Conservation (phyloP, 2,797 vertebrate species). For the Anabacerthia variegaticeps region DNA sequence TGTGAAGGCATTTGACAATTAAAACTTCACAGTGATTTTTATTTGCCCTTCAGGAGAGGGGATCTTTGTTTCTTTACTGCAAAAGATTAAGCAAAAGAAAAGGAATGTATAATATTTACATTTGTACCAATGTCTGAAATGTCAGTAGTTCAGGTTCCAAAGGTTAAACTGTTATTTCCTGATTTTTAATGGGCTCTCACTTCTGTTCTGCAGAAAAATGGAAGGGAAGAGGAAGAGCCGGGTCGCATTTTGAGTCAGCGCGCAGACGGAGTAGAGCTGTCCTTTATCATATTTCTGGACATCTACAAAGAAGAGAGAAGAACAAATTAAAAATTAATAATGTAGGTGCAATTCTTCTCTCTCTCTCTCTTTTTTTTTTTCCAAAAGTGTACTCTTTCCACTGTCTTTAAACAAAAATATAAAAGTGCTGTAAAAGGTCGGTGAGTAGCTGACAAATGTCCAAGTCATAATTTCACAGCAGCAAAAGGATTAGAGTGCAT, state of each 20-base stretch:
- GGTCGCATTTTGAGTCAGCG: slow-evolving; percentile 87
- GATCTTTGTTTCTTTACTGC: background rate
- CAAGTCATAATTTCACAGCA: background rate
- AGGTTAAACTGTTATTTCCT: background rate
- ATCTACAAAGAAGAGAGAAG: slow-evolving; percentile 93
- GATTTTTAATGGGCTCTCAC: slow-evolving; percentile 46
- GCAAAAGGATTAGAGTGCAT: background rate
- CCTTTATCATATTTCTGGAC: slow-evolving; percentile 97
- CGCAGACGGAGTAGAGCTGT: slow-evolving; percentile 89
- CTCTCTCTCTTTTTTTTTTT: background rate
- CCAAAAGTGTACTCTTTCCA: background rate
- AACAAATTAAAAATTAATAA: slow-evolving; percentile 98
- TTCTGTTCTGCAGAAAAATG: slow-evolving; percentile 82
- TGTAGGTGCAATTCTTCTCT: slow-evolving; percentile 74
- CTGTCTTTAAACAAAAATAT: background rate
- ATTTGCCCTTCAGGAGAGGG: background rate
- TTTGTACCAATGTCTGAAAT: background rate
- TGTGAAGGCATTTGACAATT: background rate
- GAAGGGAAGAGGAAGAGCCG: slow-evolving; percentile 87
- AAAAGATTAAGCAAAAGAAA: background rate
- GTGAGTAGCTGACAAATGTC: background rate
- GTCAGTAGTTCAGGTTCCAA: background rate
- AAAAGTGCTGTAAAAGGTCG: slow-evolving; percentile 6
- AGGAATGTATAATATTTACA: background rate
- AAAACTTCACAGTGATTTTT: background rate